Evolutionary conservation across 2,888 invertebrate species (phyloP).

Genomic region (Eristalinus aeneus): DNA sequence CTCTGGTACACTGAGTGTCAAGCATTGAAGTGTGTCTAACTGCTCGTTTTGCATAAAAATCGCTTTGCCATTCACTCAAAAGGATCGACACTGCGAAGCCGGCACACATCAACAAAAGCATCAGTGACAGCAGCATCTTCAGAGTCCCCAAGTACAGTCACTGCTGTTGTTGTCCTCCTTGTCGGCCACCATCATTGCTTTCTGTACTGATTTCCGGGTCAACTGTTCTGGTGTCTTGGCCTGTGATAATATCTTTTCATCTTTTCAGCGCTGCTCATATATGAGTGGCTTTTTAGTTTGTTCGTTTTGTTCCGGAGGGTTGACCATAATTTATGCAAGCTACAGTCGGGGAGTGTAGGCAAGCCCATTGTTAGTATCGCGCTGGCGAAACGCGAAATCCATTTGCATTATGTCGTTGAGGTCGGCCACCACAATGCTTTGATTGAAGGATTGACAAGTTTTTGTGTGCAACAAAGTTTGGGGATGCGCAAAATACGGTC

Average conservation of each 20-base stretch:
- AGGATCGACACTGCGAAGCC: slow-evolving; percentile 27
- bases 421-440: background rate
- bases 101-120: background rate
- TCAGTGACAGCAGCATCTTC: background rate
- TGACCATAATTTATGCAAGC: slow-evolving; percentile 41
- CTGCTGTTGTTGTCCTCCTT: slow-evolving; percentile 12
- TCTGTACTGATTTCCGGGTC: slow-evolving; percentile 66
- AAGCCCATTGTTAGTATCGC: slow-evolving; percentile 18
- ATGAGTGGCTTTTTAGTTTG: background rate
- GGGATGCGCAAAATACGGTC: background rate
- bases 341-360: slow-evolving; percentile 6
- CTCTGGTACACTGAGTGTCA: slow-evolving; percentile 37
- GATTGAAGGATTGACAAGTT: background rate
- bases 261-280: slow-evolving; percentile 5
- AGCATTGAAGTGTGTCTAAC: slow-evolving; percentile 43
- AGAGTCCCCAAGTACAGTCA: background rate
- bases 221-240: slow-evolving; percentile 62
- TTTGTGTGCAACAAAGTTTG: background rate
- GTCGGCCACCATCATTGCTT: slow-evolving; percentile 18
- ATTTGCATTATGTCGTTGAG: slow-evolving; percentile 6
- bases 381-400: slow-evolving; percentile 8
- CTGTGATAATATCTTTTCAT: slow-evolving; percentile 45
- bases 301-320: background rate
- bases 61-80: slow-evolving; percentile 29
- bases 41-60: slow-evolving; percentile 62